Evolutionary conservation across 2,888 invertebrate species (phyloP), one percentile per base, ranked within the genome.

Genomic region (Andricus quercusramuli): DNA sequence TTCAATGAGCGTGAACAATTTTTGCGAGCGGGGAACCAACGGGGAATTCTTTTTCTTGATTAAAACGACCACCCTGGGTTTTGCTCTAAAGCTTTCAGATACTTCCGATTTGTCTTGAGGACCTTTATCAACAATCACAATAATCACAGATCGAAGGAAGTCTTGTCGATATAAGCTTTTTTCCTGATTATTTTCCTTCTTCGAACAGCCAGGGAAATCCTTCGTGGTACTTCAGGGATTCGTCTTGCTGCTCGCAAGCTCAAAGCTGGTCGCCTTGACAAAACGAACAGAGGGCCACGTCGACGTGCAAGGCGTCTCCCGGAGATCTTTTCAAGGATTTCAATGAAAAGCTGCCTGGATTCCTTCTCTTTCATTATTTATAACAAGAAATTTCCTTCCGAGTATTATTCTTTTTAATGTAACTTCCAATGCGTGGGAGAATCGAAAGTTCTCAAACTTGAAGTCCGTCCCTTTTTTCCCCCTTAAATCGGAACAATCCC

Each of bases 161-260:
- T 70, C 9, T 11, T 70, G 29, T 70, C 70, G 20, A 29, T 25
- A 51, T 17, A 51, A 22, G 29, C 17, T 70, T 70, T 68, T 68
- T 47, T 44, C 41, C 44, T 68, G 41, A 25, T 68, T 44, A 44
- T 41, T 41, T 67, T 41, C 47, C 17, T 68, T 47, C 22, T 9
- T 29, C 70, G 47, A 70, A 70, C 51, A 70, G 25, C 51, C 20
- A 47, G 70, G 70, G 70, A 70, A 70, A 51, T 47, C 51, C 29
- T 70, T 70, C 51, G 20, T 29, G 25, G 29, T 51, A 32, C 51
- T 70, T 70, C 70, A 51, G 51, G 70, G 70, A 68, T 68, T 68
- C 25, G 25, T 25, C 64, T 64, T 64, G 70, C 20, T n/a, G 29
- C 20, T 70, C 29, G 51, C 20, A 70, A 47, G 51, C 47, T 51